phyloP scores from a whole-genome alignment of 2,797 vertebrate species.

The Lepilemur septentrionalis region DNA sequence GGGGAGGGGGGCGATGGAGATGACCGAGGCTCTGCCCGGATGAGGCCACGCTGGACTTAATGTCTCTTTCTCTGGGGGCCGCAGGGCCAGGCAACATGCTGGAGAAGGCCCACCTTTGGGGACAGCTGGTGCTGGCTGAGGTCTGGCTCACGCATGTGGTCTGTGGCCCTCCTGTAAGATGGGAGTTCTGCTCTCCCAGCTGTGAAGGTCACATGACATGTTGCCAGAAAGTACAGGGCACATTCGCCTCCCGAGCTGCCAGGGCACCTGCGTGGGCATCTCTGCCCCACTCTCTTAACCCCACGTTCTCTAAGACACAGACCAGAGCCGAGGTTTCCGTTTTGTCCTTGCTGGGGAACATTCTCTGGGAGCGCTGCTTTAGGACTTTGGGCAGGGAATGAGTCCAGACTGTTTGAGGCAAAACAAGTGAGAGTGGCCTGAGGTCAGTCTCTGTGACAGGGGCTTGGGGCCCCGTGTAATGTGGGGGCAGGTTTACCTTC shows the following conservation, averaged over 20 bases:
- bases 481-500: neutral
- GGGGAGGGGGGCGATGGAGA: neutral
- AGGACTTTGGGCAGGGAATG: neutral
- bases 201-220: neutral
- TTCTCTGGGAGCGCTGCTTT: neutral
- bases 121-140: neutral
- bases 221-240: neutral
- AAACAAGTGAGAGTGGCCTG: fast-evolving
- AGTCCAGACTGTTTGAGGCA: neutral
- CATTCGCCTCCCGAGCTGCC: neutral
- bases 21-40: neutral
- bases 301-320: neutral
- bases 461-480: fast-evolving
- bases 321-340: neutral
- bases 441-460: fast-evolving
- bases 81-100: fast-evolving
- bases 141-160: fast-evolving
- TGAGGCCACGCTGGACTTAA: neutral
- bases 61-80: neutral
- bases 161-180: neutral
- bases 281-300: neutral
- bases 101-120: too few relatives aligned
- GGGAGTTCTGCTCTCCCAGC: neutral
- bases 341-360: too few relatives aligned
- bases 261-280: fast-evolving